A percentile compares a stretch with the other conserved stretches of the same genome.
These are phyloP conservation scores for Drosophila miranda DNA, from an alignment of 1,140 invertebrate genomes.

Conservation along the genomic window DNA sequence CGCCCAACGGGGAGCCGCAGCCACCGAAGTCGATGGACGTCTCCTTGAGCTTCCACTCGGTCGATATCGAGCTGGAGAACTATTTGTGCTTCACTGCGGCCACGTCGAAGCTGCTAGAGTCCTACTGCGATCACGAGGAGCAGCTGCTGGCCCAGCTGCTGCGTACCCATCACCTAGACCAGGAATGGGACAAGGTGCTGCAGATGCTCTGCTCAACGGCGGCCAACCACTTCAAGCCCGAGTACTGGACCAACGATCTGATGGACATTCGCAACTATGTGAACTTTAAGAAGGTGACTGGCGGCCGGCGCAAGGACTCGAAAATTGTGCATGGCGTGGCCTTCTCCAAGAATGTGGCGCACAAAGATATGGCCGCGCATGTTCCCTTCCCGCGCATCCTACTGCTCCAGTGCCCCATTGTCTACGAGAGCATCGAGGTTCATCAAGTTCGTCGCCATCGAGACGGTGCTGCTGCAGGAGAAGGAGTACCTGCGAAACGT, in stretches of 20 bases:
- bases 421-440: conserved; percentile 96
- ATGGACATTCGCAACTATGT: conserved; percentile 96
- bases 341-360: conserved; percentile 96
- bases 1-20: conserved; percentile 54
- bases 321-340: conserved; percentile 93
- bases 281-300: conserved; percentile 96
- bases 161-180: conserved; percentile 87
- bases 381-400: conserved; percentile 93
- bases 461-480: conserved; percentile 96
- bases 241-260: conserved; percentile 78
- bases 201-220: conserved; percentile 90
- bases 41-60: conserved; percentile 51
- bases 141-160: conserved; percentile 88
- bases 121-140: conserved; percentile 90
- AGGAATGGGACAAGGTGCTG: conserved; percentile 91
- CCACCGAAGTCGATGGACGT: conserved; percentile 74
- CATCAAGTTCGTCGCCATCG: conserved; percentile 93
- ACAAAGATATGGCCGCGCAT: conserved; percentile 92
- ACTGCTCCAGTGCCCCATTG: conserved; percentile 92
- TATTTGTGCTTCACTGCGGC: conserved; percentile 71
- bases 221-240: conserved; percentile 90
- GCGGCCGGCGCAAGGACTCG: conserved; percentile 90
- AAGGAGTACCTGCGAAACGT: conserved; percentile 94
- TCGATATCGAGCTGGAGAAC: conserved; percentile 70
- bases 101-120: conserved; percentile 83